Conservation (phyloP, 2,113 vertebrate species). For the Scartelaos histophorus region DNA sequence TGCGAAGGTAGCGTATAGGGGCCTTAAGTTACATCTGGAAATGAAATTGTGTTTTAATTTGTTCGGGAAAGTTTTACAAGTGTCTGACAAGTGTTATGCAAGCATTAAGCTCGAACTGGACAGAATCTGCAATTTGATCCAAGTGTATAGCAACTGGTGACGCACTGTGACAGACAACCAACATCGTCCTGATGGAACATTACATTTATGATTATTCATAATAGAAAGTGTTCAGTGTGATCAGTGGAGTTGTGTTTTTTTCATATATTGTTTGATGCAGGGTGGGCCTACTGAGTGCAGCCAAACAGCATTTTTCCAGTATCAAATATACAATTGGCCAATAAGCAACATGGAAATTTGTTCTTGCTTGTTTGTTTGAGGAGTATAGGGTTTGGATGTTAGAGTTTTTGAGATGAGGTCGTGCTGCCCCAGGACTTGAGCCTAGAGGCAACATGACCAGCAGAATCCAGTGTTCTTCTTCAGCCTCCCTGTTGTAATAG, state of each 20-base stretch:
- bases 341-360: conserved; percentile 34
- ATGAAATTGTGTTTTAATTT: not conserved
- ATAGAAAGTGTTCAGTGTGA: not conserved
- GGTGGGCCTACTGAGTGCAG: not conserved
- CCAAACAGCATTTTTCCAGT: conserved; percentile 21
- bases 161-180: not conserved
- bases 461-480: conserved; percentile 55
- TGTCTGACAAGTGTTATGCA: not conserved
- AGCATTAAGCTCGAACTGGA: not conserved
- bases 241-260: not conserved
- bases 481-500: conserved; percentile 66
- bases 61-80: not conserved
- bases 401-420: conserved; percentile 65
- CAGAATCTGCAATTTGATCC: not conserved
- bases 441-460: conserved; percentile 61
- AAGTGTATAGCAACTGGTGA: no score
- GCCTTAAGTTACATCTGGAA: not conserved
- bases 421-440: conserved; percentile 57
- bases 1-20: no score
- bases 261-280: not conserved
- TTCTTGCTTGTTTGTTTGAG: conserved; percentile 47
- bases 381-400: conserved; percentile 54
- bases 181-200: not conserved
- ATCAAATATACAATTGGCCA: conserved; percentile 21
- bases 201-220: not conserved